These are phyloP conservation scores for Meriones unguiculatus DNA, from an alignment of 2,113 vertebrate genomes.

Conservation along the genomic window DNA sequence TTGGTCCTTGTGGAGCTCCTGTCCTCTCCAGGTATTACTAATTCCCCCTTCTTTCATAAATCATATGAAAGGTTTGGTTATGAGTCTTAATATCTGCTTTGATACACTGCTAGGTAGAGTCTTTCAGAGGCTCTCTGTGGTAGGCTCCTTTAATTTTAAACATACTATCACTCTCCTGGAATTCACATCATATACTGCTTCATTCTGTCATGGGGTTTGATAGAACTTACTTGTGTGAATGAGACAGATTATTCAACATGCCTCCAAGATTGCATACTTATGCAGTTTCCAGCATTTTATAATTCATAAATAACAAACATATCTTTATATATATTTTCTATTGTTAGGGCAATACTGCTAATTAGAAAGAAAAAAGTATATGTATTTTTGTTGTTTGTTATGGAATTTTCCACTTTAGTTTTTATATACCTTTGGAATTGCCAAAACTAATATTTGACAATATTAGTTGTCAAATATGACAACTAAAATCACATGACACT, in stretches of 20 bases:
- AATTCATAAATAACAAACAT: not conserved
- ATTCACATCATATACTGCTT: not conserved
- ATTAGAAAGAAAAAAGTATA: not conserved
- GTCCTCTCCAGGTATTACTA: no score
- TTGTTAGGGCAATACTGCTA: not conserved
- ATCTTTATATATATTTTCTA: not conserved
- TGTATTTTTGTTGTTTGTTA: not conserved
- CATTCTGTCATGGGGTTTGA: not conserved
- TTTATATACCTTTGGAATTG: not conserved
- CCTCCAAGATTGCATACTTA: not conserved
- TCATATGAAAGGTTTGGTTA: no score
- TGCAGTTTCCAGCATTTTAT: constrained; percentile 15
- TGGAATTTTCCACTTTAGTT: not conserved
- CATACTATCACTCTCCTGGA: not conserved
- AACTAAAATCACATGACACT: not conserved
- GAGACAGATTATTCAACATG: not conserved
- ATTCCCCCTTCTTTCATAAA: no score
- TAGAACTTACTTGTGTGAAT: not conserved
- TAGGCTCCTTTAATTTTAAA: not conserved
- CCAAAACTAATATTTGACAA: not conserved
- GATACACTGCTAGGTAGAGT: no score
- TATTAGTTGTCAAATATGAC: no score
- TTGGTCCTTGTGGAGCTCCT: no score
- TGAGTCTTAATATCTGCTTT: no score
- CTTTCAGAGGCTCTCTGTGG: no score